phyloP scores from a whole-genome alignment of 2,113 vertebrate species.

The Eclectus roratus region DNA sequence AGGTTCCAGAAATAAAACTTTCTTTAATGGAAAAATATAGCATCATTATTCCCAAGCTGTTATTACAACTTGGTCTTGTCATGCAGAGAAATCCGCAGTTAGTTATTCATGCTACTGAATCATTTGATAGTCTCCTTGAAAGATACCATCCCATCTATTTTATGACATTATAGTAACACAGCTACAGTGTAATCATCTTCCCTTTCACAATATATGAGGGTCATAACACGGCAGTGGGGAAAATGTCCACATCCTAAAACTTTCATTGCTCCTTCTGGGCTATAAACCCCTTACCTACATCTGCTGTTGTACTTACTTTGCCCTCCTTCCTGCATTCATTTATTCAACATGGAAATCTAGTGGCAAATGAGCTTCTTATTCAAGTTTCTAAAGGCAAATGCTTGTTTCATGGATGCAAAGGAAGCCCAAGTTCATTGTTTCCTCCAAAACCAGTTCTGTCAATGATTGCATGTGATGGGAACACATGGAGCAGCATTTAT shows the following conservation, averaged over 20 bases:
- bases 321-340: not conserved
- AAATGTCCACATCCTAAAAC: not conserved
- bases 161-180: not conserved
- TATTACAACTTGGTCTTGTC: conserved; percentile 1
- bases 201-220: not conserved
- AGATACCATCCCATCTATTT: not conserved
- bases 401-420: not conserved
- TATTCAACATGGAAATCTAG: not conserved
- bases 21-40: conserved; percentile 21
- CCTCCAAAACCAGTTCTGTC: not conserved
- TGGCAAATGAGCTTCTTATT: not conserved
- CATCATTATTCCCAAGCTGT: not conserved
- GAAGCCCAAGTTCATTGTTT: not conserved
- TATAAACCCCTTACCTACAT: not conserved
- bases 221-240: not conserved
- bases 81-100: not conserved
- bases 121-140: not conserved
- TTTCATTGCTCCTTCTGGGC: not conserved
- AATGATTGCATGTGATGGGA: not conserved
- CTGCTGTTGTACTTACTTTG: not conserved
- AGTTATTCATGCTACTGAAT: conserved; percentile 7
- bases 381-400: not conserved
- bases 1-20: conserved; percentile 35
- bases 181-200: not conserved
- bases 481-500: accelerated